Base-by-base conservation (phyloP, 2,113 vertebrate genomes). In the Coptodon bakossiorum region DNA sequence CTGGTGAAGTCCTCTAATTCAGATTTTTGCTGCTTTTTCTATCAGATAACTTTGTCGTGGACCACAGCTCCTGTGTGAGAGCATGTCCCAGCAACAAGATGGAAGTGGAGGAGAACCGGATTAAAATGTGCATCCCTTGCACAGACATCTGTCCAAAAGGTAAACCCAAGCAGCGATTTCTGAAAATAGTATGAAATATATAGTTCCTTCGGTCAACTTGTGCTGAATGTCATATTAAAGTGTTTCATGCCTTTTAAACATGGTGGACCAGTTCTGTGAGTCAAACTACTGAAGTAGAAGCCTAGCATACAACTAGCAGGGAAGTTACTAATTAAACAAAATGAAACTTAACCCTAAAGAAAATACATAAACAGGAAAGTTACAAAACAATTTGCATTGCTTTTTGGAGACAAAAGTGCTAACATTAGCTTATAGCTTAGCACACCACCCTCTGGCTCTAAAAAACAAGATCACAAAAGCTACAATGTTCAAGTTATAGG, bases 111-210 rank as follows among this genome's bases (percentile, higher is more conserved):
- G 98, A 99, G 96, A 99, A 98, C 86, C 97, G 97, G 1, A 97
- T 99, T 93, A 99, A 99, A 91, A 98, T 98, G 97, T 99, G 99
- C 91, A 99, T 99, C 85, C 98, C 99, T 40, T 99, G 99, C 82
- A 99, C 98, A 5, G 99, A 99, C 92, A 98, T 99, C 95, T 99
- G 99, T 59, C 99, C 98, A 2, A 99, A 99, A 99, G 98, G 99
- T 99, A 83, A 93, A 29, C 13, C 1, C 5, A 52, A 50, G 16
- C 27, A 31, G 43, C 6, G 2, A 50, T 50, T 48, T 31, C 68
- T 76, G 68, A 45, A 48, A 76, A 29, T 43, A 71, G 43, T 78
- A 43, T 0, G 1, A 78, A 50, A 50, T 29, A 48, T 78, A 19
- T 12, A 76, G 16, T 78, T 78, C 71, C 4, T 50, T 29, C 3